Conservation (phyloP, 2,888 invertebrate genomes). For the Megaustenia siamemsis region DNA sequence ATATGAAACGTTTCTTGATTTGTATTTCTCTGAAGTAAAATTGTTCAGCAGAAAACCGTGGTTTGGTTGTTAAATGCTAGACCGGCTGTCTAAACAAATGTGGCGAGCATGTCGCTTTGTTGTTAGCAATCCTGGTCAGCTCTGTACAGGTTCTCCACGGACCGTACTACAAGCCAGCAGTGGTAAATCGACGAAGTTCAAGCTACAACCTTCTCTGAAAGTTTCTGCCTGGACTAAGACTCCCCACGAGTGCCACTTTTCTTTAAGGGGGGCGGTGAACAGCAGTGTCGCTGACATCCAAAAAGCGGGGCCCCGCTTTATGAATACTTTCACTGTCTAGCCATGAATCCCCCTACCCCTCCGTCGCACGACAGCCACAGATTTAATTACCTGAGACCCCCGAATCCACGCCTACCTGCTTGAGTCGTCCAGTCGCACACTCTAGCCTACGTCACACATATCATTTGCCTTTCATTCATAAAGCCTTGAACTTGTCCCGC, state of each 20-base stretch:
- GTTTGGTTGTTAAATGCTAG: background rate
- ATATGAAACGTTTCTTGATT: too few relatives aligned
- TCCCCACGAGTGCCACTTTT: constrained; percentile 6
- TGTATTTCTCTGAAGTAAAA: too few relatives aligned
- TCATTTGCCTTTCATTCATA: constrained; percentile 32
- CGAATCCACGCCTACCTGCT: background rate
- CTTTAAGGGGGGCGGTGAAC: background rate
- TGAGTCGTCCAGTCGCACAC: constrained; percentile 18
- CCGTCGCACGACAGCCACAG: background rate
- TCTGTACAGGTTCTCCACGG: too few relatives aligned
- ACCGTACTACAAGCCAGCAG: too few relatives aligned
- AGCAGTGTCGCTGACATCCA: background rate
- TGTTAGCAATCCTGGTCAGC: background rate
- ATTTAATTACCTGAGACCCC: constrained; percentile 31
- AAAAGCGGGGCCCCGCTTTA: background rate
- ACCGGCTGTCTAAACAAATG: background rate
- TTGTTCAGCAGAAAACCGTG: too few relatives aligned
- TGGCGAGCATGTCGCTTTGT: background rate
- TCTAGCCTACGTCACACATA: background rate
- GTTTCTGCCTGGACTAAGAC: constrained; percentile 9
- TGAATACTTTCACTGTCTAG: constrained; percentile 32
- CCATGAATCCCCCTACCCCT: background rate
- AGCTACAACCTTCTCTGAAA: background rate
- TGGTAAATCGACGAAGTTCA: background rate
- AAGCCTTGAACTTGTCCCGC: constrained; percentile 13